These are phyloP conservation scores for Drosophila mayaguana DNA, from an alignment of 2,888 invertebrate species.

Conservation along the genomic window DNA sequence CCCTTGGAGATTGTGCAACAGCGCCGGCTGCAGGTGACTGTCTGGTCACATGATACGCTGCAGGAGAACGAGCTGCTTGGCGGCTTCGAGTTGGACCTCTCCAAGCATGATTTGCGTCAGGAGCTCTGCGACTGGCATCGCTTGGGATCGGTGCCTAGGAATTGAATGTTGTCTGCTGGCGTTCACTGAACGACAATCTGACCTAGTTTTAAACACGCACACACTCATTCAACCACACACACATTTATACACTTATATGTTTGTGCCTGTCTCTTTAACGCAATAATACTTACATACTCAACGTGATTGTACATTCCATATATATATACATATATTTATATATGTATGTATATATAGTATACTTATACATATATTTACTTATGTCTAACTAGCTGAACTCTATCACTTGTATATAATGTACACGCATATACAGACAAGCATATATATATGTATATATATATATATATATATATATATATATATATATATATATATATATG, in stretches of 20 bases:
- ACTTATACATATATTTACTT: conserved; percentile 39
- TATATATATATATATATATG: conserved; percentile 6
- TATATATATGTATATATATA: conserved; percentile 1
- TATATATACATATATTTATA: conserved; percentile 18
- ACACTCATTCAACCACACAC: background rate
- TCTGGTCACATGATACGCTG: conserved; percentile 97
- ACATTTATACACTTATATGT: conserved; percentile 43
- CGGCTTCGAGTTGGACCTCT: conserved; percentile 93
- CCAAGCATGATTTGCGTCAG: conserved; percentile 89
- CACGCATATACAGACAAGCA: conserved; percentile 6
- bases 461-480: background rate
- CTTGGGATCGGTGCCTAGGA: conserved; percentile 86
- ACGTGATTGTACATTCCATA: conserved; percentile 80
- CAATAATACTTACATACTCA: conserved; percentile 78
- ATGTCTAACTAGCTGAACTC: conserved; percentile 38
- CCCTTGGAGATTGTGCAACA: conserved; percentile 91
- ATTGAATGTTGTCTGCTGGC: conserved; percentile 33
- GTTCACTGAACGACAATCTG: conserved; percentile 50
- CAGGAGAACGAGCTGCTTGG: conserved; percentile 98
- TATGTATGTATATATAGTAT: conserved; percentile 8
- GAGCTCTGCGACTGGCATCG: conserved; percentile 96
- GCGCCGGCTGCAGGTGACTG: conserved; percentile 94
- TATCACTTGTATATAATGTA: conserved; percentile 49
- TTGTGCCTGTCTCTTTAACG: conserved; percentile 75
- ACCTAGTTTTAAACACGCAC: conserved; percentile 20